Percentiles rank a stretch among this genome's conserved stretches.
These are phyloP conservation scores for Laterallus jamaicensis DNA, from an alignment of 2,113 vertebrate genomes.

Conservation along the genomic window DNA sequence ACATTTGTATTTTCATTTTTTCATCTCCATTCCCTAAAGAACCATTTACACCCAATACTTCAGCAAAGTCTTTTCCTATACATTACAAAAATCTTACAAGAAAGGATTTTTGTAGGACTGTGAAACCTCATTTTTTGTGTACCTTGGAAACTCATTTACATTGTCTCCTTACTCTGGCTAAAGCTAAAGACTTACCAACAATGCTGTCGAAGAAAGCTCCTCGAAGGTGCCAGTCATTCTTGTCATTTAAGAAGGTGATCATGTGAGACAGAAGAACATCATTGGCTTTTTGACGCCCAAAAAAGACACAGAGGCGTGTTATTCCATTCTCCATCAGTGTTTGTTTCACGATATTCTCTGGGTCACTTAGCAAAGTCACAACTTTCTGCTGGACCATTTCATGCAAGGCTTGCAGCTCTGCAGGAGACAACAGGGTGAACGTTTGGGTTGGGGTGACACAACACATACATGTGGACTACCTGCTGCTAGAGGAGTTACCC, in stretches of 20 bases:
- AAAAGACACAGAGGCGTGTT: slow-evolving; percentile 96
- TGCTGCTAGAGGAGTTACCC: neutral
- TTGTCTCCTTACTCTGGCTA: neutral
- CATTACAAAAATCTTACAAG: neutral
- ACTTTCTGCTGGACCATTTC: slow-evolving; percentile 99
- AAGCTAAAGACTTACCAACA: slow-evolving; percentile 83
- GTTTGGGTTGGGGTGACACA: neutral
- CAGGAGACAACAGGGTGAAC: neutral
- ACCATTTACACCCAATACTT: neutral
- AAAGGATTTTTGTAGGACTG: neutral
- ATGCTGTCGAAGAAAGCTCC: slow-evolving; percentile 99
- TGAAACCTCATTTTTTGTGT: neutral
- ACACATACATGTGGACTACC: fast-evolving
- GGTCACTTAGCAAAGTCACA: slow-evolving; percentile 95
- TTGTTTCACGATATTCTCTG: slow-evolving; percentile 98
- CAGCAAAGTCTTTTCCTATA: neutral
- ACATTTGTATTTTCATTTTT: neutral
- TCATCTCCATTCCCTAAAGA: neutral
- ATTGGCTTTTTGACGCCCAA: slow-evolving; percentile 97
- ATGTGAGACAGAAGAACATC: slow-evolving; percentile 97
- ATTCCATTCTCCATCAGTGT: slow-evolving; percentile 98
- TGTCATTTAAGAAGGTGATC: slow-evolving; percentile 99
- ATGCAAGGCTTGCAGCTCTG: slow-evolving; percentile 96
- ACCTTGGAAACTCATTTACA: too few species aligned
- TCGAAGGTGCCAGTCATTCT: slow-evolving; percentile 97